Evolutionary conservation across 2,113 vertebrate species (phyloP), one percentile per base, ranked within the genome.

Genomic region (Nipponia nippon): DNA sequence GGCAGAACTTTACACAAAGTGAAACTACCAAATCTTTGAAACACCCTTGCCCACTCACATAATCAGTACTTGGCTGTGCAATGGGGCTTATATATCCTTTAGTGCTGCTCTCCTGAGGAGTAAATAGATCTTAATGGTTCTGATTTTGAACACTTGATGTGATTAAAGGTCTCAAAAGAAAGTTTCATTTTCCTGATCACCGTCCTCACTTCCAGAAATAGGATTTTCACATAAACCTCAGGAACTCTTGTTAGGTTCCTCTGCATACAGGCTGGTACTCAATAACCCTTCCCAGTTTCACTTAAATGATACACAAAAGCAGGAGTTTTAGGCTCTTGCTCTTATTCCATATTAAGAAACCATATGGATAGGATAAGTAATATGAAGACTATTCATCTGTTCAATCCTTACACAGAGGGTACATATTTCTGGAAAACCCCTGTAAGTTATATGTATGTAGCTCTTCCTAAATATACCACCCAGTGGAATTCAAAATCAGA

Each of bases 1-100:
- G 27, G 12, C 18, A 70, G 27, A 83, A 42, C 16, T 67, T 40
- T 42, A 40, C 32, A 56, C 6, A 49, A 61, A 91, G 2, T 11
- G 47, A 84, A 81, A 50, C 3, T 26, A 46, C 10, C 3, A 59
- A 44, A 29, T 32, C 29, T 67, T 82, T 16, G 25, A 59, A 29
- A 70, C 6, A 63, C 53, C 21, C 17, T 58, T 71, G 21, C 9
- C 20, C 1, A 1, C 27, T 67, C 13, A 13, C 1, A 10, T 16
- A 27, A 13, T 42, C 40, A 42, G 23, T 0, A 4, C 30, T 61
- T 47, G 27, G 20, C n/a, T 83, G 11, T 27, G 9, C 16, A 29
- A 29, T 16, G 2, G 6, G 27, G 5, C 23, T 92, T 0, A 0
- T 59, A 17, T 27, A 63, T 14, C 13, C 23, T 21, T 46, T 16